phyloP scores from a whole-genome alignment of 2,888 invertebrate species.

The Brenthis ino region DNA sequence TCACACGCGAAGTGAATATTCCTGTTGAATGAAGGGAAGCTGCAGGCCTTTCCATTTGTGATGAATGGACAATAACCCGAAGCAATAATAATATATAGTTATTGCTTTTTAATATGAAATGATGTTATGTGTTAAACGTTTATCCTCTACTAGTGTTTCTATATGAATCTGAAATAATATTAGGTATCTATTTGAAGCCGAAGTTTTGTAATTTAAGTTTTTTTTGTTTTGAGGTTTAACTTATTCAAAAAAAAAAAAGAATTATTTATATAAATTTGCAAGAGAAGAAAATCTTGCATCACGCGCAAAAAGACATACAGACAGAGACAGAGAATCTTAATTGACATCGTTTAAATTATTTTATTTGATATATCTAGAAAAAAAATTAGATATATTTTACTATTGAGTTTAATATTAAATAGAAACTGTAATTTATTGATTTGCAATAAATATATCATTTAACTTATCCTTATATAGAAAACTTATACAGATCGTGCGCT shows the following conservation, averaged over 20 bases:
- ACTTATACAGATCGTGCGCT: slow-evolving; percentile 40
- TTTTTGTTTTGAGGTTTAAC: too few relatives aligned
- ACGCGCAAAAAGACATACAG: too few relatives aligned
- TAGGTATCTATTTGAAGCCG: too few relatives aligned
- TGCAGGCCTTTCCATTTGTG: slow-evolving; percentile 62
- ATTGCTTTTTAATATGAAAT: slow-evolving; percentile 34
- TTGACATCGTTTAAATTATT: too few relatives aligned
- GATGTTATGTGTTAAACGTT: slow-evolving; percentile 20
- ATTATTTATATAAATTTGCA: too few relatives aligned
- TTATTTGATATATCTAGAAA: too few relatives aligned
- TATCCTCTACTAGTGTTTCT: neutral
- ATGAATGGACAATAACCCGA: slow-evolving; percentile 75
- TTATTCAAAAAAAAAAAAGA: too few relatives aligned
- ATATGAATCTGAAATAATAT: too few relatives aligned
- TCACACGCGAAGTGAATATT: slow-evolving; percentile 62
- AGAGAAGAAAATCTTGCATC: too few relatives aligned
- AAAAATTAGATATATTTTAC: neutral
- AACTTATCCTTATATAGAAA: slow-evolving; percentile 24
- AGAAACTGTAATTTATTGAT: slow-evolving; percentile 1
- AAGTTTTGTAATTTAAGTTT: too few relatives aligned
- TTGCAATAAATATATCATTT: slow-evolving; percentile 17
- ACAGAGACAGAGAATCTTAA: too few relatives aligned
- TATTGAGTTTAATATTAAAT: neutral
- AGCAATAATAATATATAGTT: slow-evolving; percentile 46
- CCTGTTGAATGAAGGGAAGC: slow-evolving; percentile 65